Percentiles rank a stretch among this genome's conserved stretches.
phyloP scores from a whole-genome alignment of 2,888 invertebrate species.

The Antheraea yamamai region DNA sequence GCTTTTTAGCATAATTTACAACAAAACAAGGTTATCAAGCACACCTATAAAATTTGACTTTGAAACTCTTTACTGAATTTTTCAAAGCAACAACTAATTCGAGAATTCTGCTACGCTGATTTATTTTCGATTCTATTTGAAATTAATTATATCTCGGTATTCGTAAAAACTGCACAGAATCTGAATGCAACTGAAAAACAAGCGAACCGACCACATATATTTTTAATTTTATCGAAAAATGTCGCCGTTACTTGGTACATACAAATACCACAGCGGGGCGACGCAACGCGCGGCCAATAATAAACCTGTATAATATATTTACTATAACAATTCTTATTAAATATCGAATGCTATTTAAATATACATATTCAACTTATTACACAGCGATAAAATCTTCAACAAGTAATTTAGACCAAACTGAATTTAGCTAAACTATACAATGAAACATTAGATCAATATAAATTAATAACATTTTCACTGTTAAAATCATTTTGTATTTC shows the following conservation, averaged over 20 bases:
- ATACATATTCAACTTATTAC: too few species aligned
- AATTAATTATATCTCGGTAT: background rate
- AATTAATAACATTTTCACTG: too few species aligned
- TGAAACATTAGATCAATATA: too few species aligned
- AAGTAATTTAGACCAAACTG: too few species aligned
- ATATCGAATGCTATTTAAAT: too few species aligned
- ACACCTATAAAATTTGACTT: background rate
- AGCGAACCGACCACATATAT: background rate
- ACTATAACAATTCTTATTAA: too few species aligned
- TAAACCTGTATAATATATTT: too few species aligned
- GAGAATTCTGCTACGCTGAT: background rate
- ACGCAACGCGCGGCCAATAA: too few species aligned
- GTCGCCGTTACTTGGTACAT: background rate
- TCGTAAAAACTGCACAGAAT: background rate
- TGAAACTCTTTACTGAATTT: background rate
- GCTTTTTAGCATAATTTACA: slow-evolving; percentile 1
- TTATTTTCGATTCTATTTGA: background rate
- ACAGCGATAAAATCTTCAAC: too few species aligned
- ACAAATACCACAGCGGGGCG: background rate
- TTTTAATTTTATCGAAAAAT: background rate
- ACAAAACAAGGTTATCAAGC: background rate
- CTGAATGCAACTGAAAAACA: background rate
- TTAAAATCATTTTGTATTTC: too few species aligned
- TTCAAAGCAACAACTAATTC: background rate
- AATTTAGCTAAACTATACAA: too few species aligned